These are phyloP conservation scores for Sebastes baramenuke DNA, from an alignment of 2,797 vertebrate genomes.

Conservation along the genomic window DNA sequence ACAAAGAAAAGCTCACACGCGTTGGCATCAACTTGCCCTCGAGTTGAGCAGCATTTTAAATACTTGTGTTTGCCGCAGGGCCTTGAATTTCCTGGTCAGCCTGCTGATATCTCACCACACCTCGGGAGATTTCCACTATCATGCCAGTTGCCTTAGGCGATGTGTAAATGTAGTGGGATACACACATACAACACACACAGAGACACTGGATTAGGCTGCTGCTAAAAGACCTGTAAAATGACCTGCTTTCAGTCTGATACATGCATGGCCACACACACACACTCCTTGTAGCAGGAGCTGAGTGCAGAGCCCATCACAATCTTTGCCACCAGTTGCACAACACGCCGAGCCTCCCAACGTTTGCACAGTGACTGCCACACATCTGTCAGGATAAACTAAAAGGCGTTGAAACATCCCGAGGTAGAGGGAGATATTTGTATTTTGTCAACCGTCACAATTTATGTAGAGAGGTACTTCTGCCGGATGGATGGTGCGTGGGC, in stretches of 20 bases:
- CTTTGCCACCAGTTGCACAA: conserved; percentile 29
- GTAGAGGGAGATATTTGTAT: conserved; percentile 23
- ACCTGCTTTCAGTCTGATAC: conserved; percentile 2
- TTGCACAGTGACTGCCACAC: conserved; percentile 14
- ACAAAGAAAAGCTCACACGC: not conserved
- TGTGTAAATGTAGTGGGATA: conserved; percentile 16
- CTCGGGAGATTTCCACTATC: conserved; percentile 25
- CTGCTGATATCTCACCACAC: conserved; percentile 26
- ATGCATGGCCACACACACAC: not conserved
- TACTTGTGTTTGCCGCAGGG: conserved; percentile 24
- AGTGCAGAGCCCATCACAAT: conserved; percentile 1
- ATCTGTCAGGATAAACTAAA: conserved; percentile 30
- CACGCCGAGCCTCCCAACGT: not conserved
- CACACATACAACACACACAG: not conserved
- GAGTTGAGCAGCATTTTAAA: conserved; percentile 28
- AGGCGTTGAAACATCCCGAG: conserved; percentile 11
- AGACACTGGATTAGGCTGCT: not conserved
- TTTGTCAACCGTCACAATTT: conserved; percentile 35
- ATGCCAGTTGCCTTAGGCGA: conserved; percentile 16
- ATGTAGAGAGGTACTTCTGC: conserved; percentile 29
- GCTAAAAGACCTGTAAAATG: conserved; percentile 17
- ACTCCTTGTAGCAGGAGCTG: conserved; percentile 6
- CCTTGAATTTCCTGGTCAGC: conserved; percentile 42
- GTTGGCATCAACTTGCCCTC: conserved; percentile 1
- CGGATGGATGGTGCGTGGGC: conserved; percentile 32